Conservation (phyloP, 2,797 vertebrate species). For the Sciurus vulgaris region DNA sequence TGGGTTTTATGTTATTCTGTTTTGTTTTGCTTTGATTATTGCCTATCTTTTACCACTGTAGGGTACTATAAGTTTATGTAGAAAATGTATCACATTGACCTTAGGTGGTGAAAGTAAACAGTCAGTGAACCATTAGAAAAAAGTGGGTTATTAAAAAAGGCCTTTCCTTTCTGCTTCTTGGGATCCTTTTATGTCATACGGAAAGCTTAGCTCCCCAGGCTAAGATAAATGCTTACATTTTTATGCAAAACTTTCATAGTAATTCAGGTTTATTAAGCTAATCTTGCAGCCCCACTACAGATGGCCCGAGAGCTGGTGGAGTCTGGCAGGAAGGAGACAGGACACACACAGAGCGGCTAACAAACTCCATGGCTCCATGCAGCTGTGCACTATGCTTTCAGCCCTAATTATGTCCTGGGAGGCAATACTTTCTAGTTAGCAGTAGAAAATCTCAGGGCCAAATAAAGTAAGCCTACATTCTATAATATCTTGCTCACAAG, state of each 20-base stretch:
- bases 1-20: background rate
- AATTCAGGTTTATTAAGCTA: constrained; percentile 63
- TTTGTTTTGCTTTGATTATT: background rate
- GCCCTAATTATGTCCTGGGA: constrained; percentile 52
- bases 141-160: background rate
- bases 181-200: constrained; percentile 1
- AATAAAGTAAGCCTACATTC: background rate
- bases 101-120: background rate
- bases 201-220: background rate
- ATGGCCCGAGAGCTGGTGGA: constrained; percentile 24
- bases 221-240: constrained; percentile 66
- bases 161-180: background rate
- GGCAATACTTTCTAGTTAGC: constrained; percentile 7
- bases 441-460: constrained; percentile 48
- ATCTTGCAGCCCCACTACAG: background rate
- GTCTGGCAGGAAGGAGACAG: background rate
- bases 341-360: background rate
- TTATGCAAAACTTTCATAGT: constrained; percentile 64
- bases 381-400: background rate
- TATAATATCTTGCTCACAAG: background rate
- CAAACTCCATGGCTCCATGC: background rate
- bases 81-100: background rate
- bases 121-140: background rate
- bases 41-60: background rate
- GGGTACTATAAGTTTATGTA: background rate